Base-by-base conservation (phyloP, 2,888 invertebrate species). In the Strigamia transsilvanica region DNA sequence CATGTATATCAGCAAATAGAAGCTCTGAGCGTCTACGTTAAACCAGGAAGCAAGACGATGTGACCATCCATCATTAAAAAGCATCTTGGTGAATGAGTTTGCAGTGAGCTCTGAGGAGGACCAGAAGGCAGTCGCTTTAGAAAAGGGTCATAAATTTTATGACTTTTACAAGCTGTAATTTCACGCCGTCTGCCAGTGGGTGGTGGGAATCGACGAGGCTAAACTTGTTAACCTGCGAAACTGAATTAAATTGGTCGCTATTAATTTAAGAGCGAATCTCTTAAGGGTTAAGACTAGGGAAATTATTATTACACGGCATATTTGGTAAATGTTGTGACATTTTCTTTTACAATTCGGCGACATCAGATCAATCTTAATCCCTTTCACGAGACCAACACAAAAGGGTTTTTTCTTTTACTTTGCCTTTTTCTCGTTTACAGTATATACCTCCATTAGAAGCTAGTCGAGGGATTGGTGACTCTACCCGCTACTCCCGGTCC, bases 141-240 rank as follows among this genome's bases (percentile, higher is more conserved):
- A 38, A 38, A 79, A 61, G 81, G 81, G 42, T 66, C 81, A 81
- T 81, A 81, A 81, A 81, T 81, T 81, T 81, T 81, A 81, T 66
- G 81, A 81, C 81, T 81, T 79, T 42, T 79, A 81, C 46, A 81
- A 61, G 66, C 66, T 81, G 66, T 81, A 81, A 81, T 81, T 81
- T 81, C 32, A 81, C 66, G 81, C 81, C 61, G 34, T 23, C 80
- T 73, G 73, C 27, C 73, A 73, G 73, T 73, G 73, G 73, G 23
- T 73, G 73, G 32, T 56, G 56, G 32, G 32, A 32, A 73, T 73
- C 32, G 23, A 73, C 27, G 73, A 73, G 73, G 73, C 73, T 73
- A 73, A 73, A 73, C 73, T 73, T 73, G 73, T 73, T 73, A 73
- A 73, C 73, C 73, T 73, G 73, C 73, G 32, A 73, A 73, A 73